These are phyloP conservation scores for Chrysolina haemoptera DNA, from an alignment of 2,888 invertebrate genomes.

Conservation along the genomic window DNA sequence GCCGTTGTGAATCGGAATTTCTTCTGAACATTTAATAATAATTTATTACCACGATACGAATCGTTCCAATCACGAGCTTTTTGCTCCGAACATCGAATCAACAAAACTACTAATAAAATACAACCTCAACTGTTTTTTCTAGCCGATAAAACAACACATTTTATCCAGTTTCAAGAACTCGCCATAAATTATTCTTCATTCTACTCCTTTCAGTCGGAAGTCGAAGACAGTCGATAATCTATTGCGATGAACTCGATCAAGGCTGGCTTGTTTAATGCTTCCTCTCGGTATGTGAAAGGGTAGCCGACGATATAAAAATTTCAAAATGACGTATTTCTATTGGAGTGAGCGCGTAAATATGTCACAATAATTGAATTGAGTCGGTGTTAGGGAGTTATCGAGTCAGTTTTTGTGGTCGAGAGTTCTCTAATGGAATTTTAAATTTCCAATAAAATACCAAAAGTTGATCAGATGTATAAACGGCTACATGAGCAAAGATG, in stretches of 20 bases:
- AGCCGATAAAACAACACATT: conserved; percentile 10
- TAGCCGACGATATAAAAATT: conserved; percentile 21
- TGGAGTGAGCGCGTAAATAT: too few relatives aligned
- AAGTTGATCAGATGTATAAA: too few relatives aligned
- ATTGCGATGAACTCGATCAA: conserved; percentile 38
- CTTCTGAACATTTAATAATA: not conserved
- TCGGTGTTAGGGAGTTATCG: too few relatives aligned
- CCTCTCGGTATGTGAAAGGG: conserved; percentile 36
- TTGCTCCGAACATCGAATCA: not conserved
- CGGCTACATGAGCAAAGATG: too few relatives aligned
- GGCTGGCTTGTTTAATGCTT: conserved; percentile 37
- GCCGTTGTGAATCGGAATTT: too few relatives aligned
- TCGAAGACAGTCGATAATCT: conserved; percentile 37
- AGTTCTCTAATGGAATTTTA: too few relatives aligned
- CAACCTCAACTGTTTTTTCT: not conserved
- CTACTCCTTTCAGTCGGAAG: conserved; percentile 34
- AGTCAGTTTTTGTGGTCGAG: too few relatives aligned
- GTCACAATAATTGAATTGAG: too few relatives aligned
- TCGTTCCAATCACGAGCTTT: conserved; percentile 3
- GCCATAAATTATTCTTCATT: conserved; percentile 37
- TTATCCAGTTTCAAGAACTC: conserved; percentile 5
- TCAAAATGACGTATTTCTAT: conserved; percentile 4
- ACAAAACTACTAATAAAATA: not conserved
- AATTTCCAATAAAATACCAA: too few relatives aligned
- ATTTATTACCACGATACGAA: not conserved